Conservation (phyloP, 2,888 invertebrate genomes). For the Zaprionus bogoriensis region DNA sequence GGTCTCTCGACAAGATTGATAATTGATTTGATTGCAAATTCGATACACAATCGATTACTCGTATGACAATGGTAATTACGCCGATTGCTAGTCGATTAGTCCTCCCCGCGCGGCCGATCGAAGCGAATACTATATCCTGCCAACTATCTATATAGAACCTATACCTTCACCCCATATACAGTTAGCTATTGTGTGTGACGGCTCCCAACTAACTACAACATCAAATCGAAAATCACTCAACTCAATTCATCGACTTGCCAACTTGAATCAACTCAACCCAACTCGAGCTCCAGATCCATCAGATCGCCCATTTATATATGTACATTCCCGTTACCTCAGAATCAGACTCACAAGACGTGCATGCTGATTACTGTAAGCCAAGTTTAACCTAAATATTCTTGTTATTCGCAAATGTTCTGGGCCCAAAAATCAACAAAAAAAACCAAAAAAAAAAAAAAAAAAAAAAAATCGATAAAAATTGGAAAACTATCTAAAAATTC, state of each 20-base stretch:
- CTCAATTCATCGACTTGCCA: not conserved
- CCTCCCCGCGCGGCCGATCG: not conserved
- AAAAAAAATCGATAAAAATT: too few relatives aligned
- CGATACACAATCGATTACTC: constrained; percentile 59
- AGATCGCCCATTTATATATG: not conserved
- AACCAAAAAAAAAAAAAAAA: too few relatives aligned
- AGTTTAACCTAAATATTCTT: constrained; percentile 2
- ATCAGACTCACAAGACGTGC: constrained; percentile 26
- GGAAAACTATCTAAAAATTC: too few relatives aligned
- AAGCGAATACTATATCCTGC: too few relatives aligned
- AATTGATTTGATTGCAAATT: constrained; percentile 59
- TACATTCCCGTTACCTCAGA: constrained; percentile 15
- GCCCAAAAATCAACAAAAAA: constrained; percentile 3
- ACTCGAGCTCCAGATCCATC: not conserved
- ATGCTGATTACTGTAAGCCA: constrained; percentile 30
- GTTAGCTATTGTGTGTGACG: not conserved
- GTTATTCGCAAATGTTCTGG: constrained; percentile 34
- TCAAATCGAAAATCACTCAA: not conserved
- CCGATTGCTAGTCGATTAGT: constrained; percentile 45
- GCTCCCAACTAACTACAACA: not conserved
- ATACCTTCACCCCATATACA: not conserved
- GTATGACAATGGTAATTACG: constrained; percentile 77
- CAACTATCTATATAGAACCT: not conserved
- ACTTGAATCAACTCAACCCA: not conserved
- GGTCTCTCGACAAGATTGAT: constrained; percentile 54